These are phyloP conservation scores for Brachylomia viminalis DNA, from an alignment of 2,888 invertebrate species.

Conservation along the genomic window DNA sequence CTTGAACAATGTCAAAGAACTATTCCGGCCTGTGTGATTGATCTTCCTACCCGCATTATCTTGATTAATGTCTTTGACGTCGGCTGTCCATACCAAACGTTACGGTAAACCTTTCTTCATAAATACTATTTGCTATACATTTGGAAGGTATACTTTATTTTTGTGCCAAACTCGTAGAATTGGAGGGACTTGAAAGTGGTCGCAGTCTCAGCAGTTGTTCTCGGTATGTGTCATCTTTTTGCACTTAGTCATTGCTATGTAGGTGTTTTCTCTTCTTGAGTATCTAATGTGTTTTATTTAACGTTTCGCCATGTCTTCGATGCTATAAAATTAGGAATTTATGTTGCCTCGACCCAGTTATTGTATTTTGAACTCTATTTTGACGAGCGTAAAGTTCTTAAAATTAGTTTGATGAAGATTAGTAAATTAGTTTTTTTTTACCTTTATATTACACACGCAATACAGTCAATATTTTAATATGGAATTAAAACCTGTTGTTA, in stretches of 20 bases:
- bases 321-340: not conserved
- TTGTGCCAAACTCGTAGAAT: not conserved
- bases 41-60: slow-evolving; percentile 59
- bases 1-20: slow-evolving; percentile 43
- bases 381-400: too few species aligned
- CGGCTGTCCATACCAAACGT: slow-evolving; percentile 58
- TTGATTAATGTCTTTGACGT: slow-evolving; percentile 65
- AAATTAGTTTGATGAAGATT: too few species aligned
- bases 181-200: not conserved
- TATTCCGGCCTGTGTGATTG: slow-evolving; percentile 53
- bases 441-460: not conserved
- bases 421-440: not conserved
- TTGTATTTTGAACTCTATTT: too few species aligned
- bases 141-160: not conserved
- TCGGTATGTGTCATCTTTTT: not conserved
- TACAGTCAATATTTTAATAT: not conserved
- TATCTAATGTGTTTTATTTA: not conserved
- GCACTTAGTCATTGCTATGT: too few species aligned
- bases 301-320: not conserved
- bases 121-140: slow-evolving; percentile 30
- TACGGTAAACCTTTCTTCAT: slow-evolving; percentile 26
- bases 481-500: not conserved
- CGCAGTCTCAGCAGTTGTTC: not conserved
- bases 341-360: too few species aligned
- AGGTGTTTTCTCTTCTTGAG: not conserved